Evolutionary conservation across 1,140 invertebrate species (phyloP), one percentile per base, ranked within the genome.

Genomic region (Drosophila gunungcola): DNA sequence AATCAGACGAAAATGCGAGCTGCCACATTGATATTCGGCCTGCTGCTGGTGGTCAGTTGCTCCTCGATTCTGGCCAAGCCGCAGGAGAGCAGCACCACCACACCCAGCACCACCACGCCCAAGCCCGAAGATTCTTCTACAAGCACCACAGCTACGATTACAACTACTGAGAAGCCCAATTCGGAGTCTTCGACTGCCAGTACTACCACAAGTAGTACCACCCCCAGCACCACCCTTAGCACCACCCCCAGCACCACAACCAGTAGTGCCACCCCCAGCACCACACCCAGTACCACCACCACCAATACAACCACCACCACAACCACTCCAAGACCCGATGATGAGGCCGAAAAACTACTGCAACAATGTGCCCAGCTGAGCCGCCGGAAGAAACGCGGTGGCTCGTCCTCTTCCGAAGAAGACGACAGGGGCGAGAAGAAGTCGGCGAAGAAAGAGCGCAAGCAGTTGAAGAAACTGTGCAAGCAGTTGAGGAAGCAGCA

Each of bases 381-480:
- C 7, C 34, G 39, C 5, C 80, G 84, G 4, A 75, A 55, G 27
- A 89, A 89, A 55, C 84, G 84, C 7, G 76, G 58, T 11, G 70
- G 51, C 9, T 89, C 81, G 1, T 77, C 73, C 5, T 86, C 84
- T 3, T 73, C 73, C 25, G 82, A 86, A 39, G 86, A 91, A 12
- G 82, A 90, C 25, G 73, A 86, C 46, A 83, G 73, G 32, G 73
- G 72, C 21, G 39, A 67, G 7, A 90, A 80, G 45, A 72, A 70
- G 6, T 60, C 86, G 0, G 41, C 61, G 1, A 90, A 80, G 65
- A 90, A 82, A 32, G 78, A 90, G 9, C 78, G 78, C 61, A 90
- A 90, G 75, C 74, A 90, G 68, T 62, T 90, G 9, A 90, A 90
- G 76, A 86, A 90, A 43, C 58, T 90, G 53, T 90, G 86, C 86